These are phyloP conservation scores for Venturia canescens DNA, from an alignment of 1,140 invertebrate species.

Conservation along the genomic window DNA sequence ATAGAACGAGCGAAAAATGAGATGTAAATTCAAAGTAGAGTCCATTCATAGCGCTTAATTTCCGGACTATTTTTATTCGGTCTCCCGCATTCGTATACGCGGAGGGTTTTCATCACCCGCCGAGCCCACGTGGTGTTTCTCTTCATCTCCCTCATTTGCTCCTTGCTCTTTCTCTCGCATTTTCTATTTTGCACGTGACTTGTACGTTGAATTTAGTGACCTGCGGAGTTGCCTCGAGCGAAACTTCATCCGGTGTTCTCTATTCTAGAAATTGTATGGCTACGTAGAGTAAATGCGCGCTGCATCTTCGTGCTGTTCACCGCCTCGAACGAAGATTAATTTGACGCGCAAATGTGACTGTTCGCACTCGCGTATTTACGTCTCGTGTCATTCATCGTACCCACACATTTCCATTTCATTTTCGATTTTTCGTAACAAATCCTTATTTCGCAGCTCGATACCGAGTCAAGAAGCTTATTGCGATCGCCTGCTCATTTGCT, in stretches of 20 bases:
- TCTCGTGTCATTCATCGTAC: not conserved
- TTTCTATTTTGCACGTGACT: not conserved
- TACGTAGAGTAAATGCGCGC: not conserved
- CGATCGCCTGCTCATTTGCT: no score
- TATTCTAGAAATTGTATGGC: not conserved
- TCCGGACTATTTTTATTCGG: not conserved
- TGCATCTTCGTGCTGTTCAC: not conserved
- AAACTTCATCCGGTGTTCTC: not conserved
- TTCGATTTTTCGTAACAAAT: no score
- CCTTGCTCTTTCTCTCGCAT: not conserved
- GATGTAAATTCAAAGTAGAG: not conserved
- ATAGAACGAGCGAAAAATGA: not conserved
- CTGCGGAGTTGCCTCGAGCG: not conserved
- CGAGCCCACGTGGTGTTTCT: not conserved
- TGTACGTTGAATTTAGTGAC: not conserved
- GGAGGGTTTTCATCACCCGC: not conserved
- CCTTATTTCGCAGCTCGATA: no score
- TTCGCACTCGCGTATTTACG: not conserved
- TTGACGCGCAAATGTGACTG: not conserved
- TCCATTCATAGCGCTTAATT: not conserved
- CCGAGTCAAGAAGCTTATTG: no score
- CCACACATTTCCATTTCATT: not conserved
- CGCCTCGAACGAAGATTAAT: not conserved
- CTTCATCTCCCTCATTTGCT: not conserved
- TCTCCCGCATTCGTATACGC: not conserved